Base-by-base conservation (phyloP, 2,888 invertebrate genomes). In the Pyrgus malvae region DNA sequence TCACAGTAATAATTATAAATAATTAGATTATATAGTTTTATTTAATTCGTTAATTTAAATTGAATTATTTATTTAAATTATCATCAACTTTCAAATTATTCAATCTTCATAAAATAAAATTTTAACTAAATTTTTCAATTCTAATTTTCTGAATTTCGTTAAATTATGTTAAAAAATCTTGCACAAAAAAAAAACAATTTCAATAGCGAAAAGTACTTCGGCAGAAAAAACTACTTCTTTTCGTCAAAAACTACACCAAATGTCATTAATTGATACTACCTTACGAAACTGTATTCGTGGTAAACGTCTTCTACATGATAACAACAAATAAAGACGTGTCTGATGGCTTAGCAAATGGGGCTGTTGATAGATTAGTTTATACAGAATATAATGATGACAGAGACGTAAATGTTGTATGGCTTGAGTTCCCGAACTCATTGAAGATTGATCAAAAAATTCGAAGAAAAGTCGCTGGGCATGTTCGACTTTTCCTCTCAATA, bases 271-370 rank as follows among this genome's bases (percentile, higher is more conserved):
- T 49, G 65, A 66, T 17, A 63, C 62, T 44, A 42, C 62, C 63
- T 42, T 67, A 65, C 40, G 35, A 61, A 25, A 61, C 58, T 17
- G 50, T 48, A 56, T 61, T 67, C 54, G 66, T 63, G 17, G 11
- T 48, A 37, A 33, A 44, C 21, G 55, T 51, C 23, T 48, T 45
- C 51, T 65, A 65, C 42, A 27, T 65, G 41, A 65, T 66, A 35
- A 66, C 64, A 49, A 64, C 57, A 6, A 66, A 66, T 57, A 65
- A 65, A 6, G 64, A 65, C 40, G 62, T 65, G 4, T 7, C 55
- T 37, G 65, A 65, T 58, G 64, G 63, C 25, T 64, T 66, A 49
- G 37, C 29, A 7, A 65, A 66, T 58, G 63, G 66, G 31, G 57
- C 65, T 40, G 63, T 66, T 54, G 65, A 64, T 5, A 63, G 61